These are phyloP conservation scores for Gerris lacustris DNA, from an alignment of 2,888 invertebrate genomes.

Conservation along the genomic window DNA sequence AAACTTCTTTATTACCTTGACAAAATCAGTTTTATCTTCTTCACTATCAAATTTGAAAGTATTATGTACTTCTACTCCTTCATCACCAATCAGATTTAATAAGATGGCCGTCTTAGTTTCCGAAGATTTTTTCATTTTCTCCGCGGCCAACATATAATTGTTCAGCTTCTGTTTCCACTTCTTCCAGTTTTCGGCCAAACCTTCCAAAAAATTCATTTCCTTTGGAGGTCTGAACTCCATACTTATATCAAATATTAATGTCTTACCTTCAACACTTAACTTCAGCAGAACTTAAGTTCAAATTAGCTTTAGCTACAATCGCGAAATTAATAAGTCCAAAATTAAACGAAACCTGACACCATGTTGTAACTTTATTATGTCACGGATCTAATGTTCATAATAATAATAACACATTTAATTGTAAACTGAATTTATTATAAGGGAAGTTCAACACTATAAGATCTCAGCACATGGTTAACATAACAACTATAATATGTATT, in stretches of 20 bases:
- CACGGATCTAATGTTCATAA: too few species aligned
- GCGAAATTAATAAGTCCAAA: not conserved
- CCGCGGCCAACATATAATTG: conserved; percentile 11
- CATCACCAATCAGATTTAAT: conserved; percentile 5
- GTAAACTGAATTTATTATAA: too few species aligned
- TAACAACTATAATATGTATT: too few species aligned
- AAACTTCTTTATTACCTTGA: conserved; percentile 4
- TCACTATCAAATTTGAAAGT: not conserved
- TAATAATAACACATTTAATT: too few species aligned
- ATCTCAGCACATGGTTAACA: too few species aligned
- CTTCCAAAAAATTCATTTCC: not conserved
- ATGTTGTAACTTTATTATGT: too few species aligned
- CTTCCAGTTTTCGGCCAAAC: conserved; percentile 9
- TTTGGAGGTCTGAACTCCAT: not conserved
- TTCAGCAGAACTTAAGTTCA: conserved; percentile 1
- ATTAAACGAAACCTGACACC: not conserved
- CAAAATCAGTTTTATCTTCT: conserved; percentile 5
- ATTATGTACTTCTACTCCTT: conserved; percentile 6
- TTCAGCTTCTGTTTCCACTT: not conserved
- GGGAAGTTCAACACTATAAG: too few species aligned
- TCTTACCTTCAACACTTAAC: too few species aligned
- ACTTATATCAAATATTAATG: not conserved
- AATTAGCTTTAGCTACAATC: not conserved
- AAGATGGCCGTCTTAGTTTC: conserved; percentile 14
- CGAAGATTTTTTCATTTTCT: conserved; percentile 5